Conservation (phyloP, 2,797 vertebrate genomes). For the Gadopsis marmoratus region DNA sequence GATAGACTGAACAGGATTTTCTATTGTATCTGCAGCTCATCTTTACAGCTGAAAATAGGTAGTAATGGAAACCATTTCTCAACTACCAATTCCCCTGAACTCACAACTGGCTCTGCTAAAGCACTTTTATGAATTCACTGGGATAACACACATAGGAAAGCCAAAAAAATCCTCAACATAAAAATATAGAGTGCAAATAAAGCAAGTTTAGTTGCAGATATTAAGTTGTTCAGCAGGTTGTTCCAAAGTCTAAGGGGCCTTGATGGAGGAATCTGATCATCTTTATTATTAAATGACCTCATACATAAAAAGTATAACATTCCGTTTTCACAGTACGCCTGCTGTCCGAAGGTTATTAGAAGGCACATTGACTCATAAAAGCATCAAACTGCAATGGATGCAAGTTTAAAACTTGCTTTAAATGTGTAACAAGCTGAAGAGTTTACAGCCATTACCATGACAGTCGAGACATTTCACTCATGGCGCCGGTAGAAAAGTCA, state of each 20-base stretch:
- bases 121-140: neutral
- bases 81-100: neutral
- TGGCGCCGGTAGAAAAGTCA: neutral
- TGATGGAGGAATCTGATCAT: neutral
- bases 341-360: neutral
- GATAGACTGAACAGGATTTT: constrained; percentile 11
- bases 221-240: neutral
- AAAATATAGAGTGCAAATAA: neutral
- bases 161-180: neutral
- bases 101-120: neutral
- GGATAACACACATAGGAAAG: neutral
- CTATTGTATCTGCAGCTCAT: neutral
- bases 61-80: neutral
- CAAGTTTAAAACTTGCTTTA: neutral
- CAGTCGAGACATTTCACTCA: neutral
- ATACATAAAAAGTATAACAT: neutral
- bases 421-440: neutral
- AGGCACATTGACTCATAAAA: neutral
- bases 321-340: neutral
- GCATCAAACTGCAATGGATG: neutral
- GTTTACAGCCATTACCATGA: neutral
- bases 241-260: neutral
- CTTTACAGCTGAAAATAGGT: neutral
- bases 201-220: neutral
- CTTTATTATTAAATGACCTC: neutral